Evolutionary conservation across 2,888 invertebrate genomes (phyloP).

Genomic region (Merodon equestris): DNA sequence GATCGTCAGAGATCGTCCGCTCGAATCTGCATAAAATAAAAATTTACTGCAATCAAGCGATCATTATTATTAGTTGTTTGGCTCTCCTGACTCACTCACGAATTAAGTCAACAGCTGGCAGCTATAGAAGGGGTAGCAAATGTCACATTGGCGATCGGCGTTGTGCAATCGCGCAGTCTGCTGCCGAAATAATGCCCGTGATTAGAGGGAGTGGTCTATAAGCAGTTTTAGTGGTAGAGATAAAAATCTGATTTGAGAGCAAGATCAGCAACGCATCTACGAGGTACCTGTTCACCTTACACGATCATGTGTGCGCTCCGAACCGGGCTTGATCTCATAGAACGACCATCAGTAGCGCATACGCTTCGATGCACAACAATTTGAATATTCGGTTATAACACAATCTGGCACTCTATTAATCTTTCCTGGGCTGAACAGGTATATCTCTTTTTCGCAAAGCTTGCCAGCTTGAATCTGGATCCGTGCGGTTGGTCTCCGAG

Average conservation of each 20-base stretch:
- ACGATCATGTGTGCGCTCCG: constrained; percentile 34
- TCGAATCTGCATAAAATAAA: constrained; percentile 50
- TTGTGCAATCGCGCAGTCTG: constrained; percentile 43
- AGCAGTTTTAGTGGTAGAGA: constrained; percentile 7
- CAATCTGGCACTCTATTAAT: constrained; percentile 52
- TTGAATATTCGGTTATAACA: constrained; percentile 46
- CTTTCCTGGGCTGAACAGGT: constrained; percentile 21
- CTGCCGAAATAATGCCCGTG: constrained; percentile 1
- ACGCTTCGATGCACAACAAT: constrained; percentile 56
- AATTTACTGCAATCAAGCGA: constrained; percentile 54
- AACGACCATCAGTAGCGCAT: neutral
- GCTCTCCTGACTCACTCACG: neutral
- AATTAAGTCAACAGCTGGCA: too few species aligned
- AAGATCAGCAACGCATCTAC: constrained; percentile 48
- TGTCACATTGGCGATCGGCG: constrained; percentile 53
- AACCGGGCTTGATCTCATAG: constrained; percentile 45
- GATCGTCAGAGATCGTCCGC: too few species aligned
- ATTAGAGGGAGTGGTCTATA: too few species aligned
- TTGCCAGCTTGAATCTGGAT: constrained; percentile 21
- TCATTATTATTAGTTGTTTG: constrained; percentile 31
- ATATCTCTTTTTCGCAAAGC: constrained; percentile 44
- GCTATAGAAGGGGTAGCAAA: constrained; percentile 47
- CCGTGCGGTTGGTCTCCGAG: constrained; percentile 40
- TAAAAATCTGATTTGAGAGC: constrained; percentile 39
- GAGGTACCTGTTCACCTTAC: constrained; percentile 43